Conservation (phyloP, 2,888 invertebrate species). For the Portevinia maculata region DNA sequence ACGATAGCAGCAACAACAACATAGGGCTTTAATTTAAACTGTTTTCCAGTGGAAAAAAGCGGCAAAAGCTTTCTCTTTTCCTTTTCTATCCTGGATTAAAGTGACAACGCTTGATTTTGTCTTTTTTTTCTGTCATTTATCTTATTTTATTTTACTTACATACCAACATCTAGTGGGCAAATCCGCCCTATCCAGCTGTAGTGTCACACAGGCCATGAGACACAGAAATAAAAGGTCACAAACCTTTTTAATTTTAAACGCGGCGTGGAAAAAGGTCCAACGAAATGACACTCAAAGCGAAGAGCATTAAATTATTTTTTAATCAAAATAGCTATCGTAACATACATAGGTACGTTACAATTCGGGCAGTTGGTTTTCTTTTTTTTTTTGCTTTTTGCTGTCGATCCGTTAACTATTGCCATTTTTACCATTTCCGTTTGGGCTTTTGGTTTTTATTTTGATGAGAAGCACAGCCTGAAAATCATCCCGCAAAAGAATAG, state of each 20-base stretch:
- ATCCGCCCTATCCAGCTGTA: conserved; percentile 15
- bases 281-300: conserved; percentile 46
- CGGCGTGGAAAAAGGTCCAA: conserved; percentile 32
- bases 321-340: conserved; percentile 73
- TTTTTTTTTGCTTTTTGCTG: neutral
- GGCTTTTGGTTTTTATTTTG: conserved; percentile 17
- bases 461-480: conserved; percentile 34
- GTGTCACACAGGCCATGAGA: conserved; percentile 37
- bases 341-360: conserved; percentile 50
- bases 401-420: conserved; percentile 11
- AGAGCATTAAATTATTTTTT: conserved; percentile 73
- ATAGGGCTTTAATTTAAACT: neutral
- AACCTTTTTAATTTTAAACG: conserved; percentile 57
- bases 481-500: conserved; percentile 68
- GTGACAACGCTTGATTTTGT: conserved; percentile 61
- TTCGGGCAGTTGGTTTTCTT: neutral
- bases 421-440: conserved; percentile 30
- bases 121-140: conserved; percentile 58
- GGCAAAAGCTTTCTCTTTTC: conserved; percentile 43
- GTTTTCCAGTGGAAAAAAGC: no score
- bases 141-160: conserved; percentile 59
- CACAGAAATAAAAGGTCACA: conserved; percentile 60
- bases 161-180: neutral
- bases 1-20: conserved; percentile 18
- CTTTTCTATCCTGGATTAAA: conserved; percentile 5